phyloP scores from a whole-genome alignment of 2,797 vertebrate genomes.

The Catostomus latipinnis region DNA sequence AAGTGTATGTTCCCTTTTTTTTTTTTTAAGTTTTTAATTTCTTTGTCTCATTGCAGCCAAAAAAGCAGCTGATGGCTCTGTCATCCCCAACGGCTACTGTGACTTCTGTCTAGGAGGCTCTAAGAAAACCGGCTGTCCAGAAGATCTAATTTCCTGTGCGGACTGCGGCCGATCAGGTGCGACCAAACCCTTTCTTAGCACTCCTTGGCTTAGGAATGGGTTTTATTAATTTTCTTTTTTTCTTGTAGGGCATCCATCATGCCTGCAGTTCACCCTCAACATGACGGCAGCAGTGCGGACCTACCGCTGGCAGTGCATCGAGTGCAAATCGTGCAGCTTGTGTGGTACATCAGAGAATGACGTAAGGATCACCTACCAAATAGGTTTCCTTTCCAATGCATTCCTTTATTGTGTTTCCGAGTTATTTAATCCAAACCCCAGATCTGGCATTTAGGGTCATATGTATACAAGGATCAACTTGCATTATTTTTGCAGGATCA shows the following conservation, averaged over 20 bases:
- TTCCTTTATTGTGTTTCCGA: slow-evolving; percentile 25
- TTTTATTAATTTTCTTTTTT: slow-evolving; percentile 15
- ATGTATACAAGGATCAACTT: slow-evolving; percentile 34
- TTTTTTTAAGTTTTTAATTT: background rate
- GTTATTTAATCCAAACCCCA: background rate
- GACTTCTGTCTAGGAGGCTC: slow-evolving; percentile 95
- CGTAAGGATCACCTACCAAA: slow-evolving; percentile 73
- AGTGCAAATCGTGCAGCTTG: slow-evolving; percentile 96
- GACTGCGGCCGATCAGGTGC: slow-evolving; percentile 94
- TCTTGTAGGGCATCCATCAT: slow-evolving; percentile 89
- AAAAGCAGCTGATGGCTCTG: slow-evolving; percentile 91
- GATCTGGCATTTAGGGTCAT: slow-evolving; percentile 20
- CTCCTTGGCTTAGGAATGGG: background rate
- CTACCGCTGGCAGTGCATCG: slow-evolving; percentile 97
- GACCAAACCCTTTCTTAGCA: background rate
- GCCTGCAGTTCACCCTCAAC: slow-evolving; percentile 97
- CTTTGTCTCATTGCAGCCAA: slow-evolving; percentile 78
- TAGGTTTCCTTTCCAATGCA: slow-evolving; percentile 15
- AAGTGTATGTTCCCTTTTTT: too few relatives aligned
- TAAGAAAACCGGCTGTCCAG: slow-evolving; percentile 94
- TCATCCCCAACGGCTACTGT: slow-evolving; percentile 93
- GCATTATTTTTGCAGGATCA: slow-evolving; percentile 81
- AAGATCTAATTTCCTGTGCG: slow-evolving; percentile 95
- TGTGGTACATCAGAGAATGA: slow-evolving; percentile 96
- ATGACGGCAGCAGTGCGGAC: slow-evolving; percentile 94